Evolutionary conservation across 64 coral and sea anemone genomes (phyloP), one percentile per base, ranked within the genome.

Genomic region (Anthopleura sola): DNA sequence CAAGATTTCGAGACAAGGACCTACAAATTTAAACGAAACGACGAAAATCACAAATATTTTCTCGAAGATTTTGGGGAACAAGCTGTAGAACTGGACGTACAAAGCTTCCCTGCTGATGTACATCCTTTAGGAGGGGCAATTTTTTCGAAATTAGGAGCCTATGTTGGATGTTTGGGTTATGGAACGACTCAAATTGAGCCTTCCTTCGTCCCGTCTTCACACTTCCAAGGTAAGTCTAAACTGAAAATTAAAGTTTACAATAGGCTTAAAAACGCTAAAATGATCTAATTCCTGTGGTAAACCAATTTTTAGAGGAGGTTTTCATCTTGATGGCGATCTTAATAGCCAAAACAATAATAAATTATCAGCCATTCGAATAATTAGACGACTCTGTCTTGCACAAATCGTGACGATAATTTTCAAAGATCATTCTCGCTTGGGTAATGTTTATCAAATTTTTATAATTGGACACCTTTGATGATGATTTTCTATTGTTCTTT

Each of bases 71-170:
- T 91, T 58, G 37, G 14, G 17, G 26, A 81, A 14, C 89, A 79
- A 10, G 76, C 64, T 55, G 75, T 91, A 48, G 60, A 57, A 24
- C 83, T 84, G 50, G 37, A 44, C 19, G 13, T 4, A 24, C 55
- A n/a, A 81, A 66, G 33, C 13, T 91, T 91, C 36, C 84, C 76
- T 37, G 36, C 50, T 0, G 89, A 69, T 36, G 40, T 58, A 10
- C 24, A 51, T 12, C 89, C 84, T 20, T 58, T 80, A 53, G 89
- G 89, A 29, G 75, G 79, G 53, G 84, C 86, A 2, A 68, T 91
- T 24, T 91, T 91, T 53, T 78, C 53, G 2, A 86, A 86, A 57
- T 54, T 80, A 49, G 89, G 89, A 20, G 83, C 75, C 44, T 91
- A 83, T 68, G 83, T 60, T 10, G 89, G 89, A 28, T 60, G 58